A percentile compares a stretch with the other conserved stretches of the same genome.
These are phyloP conservation scores for Molossus molossus DNA, from an alignment of 2,797 vertebrate species.

Conservation along the genomic window DNA sequence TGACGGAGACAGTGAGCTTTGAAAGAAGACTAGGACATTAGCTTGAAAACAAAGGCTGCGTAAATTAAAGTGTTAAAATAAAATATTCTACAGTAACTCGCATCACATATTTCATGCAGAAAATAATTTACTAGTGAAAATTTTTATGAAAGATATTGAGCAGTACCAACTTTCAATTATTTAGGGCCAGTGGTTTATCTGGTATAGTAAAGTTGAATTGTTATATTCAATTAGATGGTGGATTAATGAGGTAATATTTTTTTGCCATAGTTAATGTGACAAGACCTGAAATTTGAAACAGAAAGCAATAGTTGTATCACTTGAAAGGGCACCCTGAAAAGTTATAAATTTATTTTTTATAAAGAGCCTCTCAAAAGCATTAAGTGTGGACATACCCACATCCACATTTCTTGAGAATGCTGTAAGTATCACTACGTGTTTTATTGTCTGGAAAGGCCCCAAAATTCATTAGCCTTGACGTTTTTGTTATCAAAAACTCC, in stretches of 20 bases:
- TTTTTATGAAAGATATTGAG: neutral
- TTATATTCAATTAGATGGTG: neutral
- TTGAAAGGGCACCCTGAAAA: neutral
- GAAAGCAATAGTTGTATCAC: neutral
- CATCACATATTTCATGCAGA: neutral
- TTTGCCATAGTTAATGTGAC: neutral
- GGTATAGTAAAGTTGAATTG: neutral
- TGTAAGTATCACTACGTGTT: constrained; percentile 25
- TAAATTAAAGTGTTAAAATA: neutral
- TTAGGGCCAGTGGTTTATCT: neutral
- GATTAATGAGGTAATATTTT: neutral
- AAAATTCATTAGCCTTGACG: neutral
- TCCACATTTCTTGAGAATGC: constrained; percentile 20
- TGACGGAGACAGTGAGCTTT: neutral
- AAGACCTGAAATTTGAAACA: neutral
- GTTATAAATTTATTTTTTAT: neutral
- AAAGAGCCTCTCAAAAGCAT: neutral
- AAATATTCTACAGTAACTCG: neutral
- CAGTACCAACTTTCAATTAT: neutral
- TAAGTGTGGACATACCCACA: neutral
- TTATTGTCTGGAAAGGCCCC: constrained; percentile 69
- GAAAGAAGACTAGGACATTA: neutral
- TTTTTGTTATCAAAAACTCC: constrained; percentile 1
- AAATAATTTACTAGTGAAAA: neutral
- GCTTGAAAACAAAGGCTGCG: neutral